Base-by-base conservation (phyloP, 1,140 invertebrate genomes). In the Aphelenchoides fujianensis region DNA sequence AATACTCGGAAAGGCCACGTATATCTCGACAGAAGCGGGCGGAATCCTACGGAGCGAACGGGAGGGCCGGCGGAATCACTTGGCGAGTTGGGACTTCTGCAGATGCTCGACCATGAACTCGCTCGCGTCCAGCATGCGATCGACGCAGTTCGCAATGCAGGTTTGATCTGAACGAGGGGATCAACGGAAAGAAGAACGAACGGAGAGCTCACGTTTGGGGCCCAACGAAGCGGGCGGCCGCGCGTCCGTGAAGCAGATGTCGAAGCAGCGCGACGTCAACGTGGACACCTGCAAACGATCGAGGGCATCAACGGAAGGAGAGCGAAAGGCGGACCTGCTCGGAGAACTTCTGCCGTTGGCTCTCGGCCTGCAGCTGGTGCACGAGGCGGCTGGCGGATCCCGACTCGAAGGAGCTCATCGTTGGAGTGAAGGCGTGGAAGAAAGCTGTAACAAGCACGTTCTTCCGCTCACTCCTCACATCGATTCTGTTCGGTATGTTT, bases 51-150 rank as follows among this genome's bases (percentile, higher is more conserved):
- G n/a, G n/a, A n/a, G n/a, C n/a, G n/a, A n/a, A n/a, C n/a, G n/a
- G n/a, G n/a, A n/a, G n/a, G n/a, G n/a, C n/a, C n/a, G 23, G 23
- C 23, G 23, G 23, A 48, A 48, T 23, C 23, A 48, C 41, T 48
- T 48, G 41, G 41, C 63, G n/a, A 66, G 34, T 30, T 79, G 75
- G 62, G 67, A 76, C 54, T 80, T 79, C 62, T 83, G 79, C 54
- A 83, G 64, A 72, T 83, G 83, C 30, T 84, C 73, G 27, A 84
- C 80, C 80, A 83, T 84, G 54, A 83, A 81, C 53, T 79, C 74
- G 32, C 74, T 75, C 9, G 82, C 82, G 54, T 83, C 82, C 41
- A 83, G 69, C 80, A 83, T 84, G n/a, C 83, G 81, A 41, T 82
- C 75, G n/a, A 83, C 82, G 57, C 82, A 83, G 67, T 83, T 83